Percentiles rank a stretch among this genome's conserved stretches.
Conservation (phyloP, 2,888 invertebrate genomes). For the Acholoe squamosa region DNA sequence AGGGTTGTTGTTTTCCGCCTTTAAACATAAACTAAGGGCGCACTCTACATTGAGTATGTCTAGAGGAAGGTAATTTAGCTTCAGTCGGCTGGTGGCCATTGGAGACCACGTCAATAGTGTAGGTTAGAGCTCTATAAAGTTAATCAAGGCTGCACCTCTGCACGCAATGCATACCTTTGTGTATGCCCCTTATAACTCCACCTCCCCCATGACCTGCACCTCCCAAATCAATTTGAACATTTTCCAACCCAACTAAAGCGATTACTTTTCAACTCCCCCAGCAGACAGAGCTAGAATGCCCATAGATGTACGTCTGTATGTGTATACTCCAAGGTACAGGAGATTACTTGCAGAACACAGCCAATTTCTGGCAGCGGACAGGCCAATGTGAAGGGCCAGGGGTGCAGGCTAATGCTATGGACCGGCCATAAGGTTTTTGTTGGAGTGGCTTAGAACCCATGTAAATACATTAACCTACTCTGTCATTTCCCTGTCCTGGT, state of each 20-base stretch:
- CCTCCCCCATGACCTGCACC: neutral
- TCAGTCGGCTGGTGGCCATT: neutral
- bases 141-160: neutral
- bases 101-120: neutral
- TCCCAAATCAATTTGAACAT: neutral
- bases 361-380: neutral
- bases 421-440: too few species aligned
- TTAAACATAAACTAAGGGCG: too few species aligned
- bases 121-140: neutral
- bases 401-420: too few species aligned
- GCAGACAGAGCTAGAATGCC: neutral
- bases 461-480: too few species aligned
- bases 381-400: neutral
- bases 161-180: too few species aligned
- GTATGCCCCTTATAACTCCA: neutral
- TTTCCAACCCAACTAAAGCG: neutral
- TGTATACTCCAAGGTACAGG: neutral
- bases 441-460: too few species aligned
- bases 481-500: too few species aligned
- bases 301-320: neutral
- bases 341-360: neutral
- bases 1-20: too few species aligned
- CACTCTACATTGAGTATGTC: too few species aligned
- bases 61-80: neutral
- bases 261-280: constrained; percentile 1